phyloP scores from a whole-genome alignment of 2,113 vertebrate genomes.

The Misgurnus anguillicaudatus region DNA sequence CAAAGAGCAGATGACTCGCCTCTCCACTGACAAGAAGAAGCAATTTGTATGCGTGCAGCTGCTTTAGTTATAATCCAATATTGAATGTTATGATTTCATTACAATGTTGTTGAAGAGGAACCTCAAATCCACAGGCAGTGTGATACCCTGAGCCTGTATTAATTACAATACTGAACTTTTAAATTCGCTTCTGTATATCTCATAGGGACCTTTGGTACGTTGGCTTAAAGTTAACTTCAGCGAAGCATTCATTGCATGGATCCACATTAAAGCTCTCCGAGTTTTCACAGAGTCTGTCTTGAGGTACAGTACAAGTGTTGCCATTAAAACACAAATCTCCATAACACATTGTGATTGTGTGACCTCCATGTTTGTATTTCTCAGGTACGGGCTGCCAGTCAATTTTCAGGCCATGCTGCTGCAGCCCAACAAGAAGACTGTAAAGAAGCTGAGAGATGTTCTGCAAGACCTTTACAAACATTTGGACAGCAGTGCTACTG shows the following conservation, averaged over 20 bases:
- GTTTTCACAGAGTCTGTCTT: conserved; percentile 98
- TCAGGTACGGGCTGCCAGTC: conserved; percentile 93
- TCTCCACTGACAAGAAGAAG: conserved; percentile 97
- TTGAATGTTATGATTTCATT: conserved; percentile 13
- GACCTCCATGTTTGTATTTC: not conserved
- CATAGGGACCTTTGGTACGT: conserved; percentile 91
- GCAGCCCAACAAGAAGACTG: conserved; percentile 93
- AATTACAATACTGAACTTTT: not conserved
- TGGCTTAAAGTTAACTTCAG: conserved; percentile 99
- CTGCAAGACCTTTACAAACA: conserved; percentile 92
- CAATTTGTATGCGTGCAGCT: conserved; percentile 84
- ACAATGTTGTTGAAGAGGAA: conserved; percentile 25
- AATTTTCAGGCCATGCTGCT: conserved; percentile 98
- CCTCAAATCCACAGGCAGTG: conserved; percentile 16
- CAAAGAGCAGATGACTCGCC: conserved; percentile 95
- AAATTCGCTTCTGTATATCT: conserved; percentile 3
- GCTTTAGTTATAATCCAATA: not conserved
- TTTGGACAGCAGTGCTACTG: conserved; percentile 93
- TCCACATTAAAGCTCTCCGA: conserved; percentile 93
- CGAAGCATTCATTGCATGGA: conserved; percentile 97
- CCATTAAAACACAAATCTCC: not conserved
- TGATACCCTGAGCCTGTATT: not conserved
- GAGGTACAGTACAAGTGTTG: conserved; percentile 75
- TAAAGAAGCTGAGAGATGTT: conserved; percentile 94
- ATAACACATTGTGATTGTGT: not conserved